Base-by-base conservation (phyloP, 2,797 vertebrate genomes). In the Vultur gryphus region DNA sequence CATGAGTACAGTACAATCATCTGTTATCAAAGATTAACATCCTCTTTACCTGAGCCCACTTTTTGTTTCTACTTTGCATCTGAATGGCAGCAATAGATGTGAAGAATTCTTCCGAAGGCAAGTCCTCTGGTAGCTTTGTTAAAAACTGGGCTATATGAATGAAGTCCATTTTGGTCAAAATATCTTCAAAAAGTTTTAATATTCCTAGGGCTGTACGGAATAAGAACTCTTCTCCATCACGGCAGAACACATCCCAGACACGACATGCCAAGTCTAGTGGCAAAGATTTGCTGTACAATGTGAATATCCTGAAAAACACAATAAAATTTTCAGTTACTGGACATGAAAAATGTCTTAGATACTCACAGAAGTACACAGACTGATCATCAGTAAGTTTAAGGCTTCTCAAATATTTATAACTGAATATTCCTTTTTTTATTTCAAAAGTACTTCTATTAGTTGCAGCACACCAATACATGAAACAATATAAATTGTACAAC, bases 131-230 rank as follows among this genome's bases (percentile, higher is more conserved):
- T 80, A 99, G 98, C 75, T 99, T 98, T 4, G 98, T 99, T 79
- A 99, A 99, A 98, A 99, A 99, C 98, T 99, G 99, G 6, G 99
- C 99, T 41, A 99, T 99, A 97, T 99, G 99, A 96, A 99, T 99
- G 97, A 99, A 99, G 98, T 99, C 99, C 99, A 99, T 99, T 98
- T 98, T 98, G 69, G 99, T 98, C 97, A 99, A 98, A 95, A 99
- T 98, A 72, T 99, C 99, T 98, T 99, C 98, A 67, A 98, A 99
- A 39, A 99, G 98, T 57, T 98, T 98, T 84, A 99, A 98, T 97
- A 99, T 98, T 58, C 99, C 99, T 95, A 99, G 96, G 0, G 99
- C 99, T 9, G 99, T 99, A 80, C 99, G 98, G 95, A 99, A 99
- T 73, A 99, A 96, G 24, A 99, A 99, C 97, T 99, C 99, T 95